phyloP scores from a whole-genome alignment of 2,888 invertebrate genomes.

The Allolobophora icterica region DNA sequence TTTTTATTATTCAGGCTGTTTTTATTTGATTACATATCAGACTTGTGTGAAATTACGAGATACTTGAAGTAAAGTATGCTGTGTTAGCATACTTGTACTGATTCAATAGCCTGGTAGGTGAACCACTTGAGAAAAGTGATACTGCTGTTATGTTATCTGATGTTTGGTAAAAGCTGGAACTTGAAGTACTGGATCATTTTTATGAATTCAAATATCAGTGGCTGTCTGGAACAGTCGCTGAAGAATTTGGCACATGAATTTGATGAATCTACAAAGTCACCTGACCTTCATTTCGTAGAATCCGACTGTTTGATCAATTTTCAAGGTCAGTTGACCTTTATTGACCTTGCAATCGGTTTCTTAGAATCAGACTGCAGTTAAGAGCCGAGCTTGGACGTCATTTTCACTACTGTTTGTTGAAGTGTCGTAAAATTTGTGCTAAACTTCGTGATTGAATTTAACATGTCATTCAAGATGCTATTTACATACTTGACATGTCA shows the following conservation, averaged over 20 bases:
- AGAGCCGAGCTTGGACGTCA: neutral
- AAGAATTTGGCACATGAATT: neutral
- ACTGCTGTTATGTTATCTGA: neutral
- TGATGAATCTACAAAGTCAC: neutral
- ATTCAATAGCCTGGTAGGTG: neutral
- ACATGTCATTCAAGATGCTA: too few species aligned
- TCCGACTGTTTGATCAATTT: too few species aligned
- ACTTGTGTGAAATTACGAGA: neutral
- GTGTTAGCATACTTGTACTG: neutral
- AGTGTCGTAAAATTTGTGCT: too few species aligned
- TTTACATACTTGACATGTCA: too few species aligned
- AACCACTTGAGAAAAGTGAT: neutral
- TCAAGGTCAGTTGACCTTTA: neutral
- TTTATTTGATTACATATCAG: neutral
- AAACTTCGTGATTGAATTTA: too few species aligned
- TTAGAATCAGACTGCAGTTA: neutral
- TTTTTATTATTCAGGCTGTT: neutral
- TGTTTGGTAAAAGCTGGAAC: neutral
- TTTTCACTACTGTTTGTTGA: too few species aligned
- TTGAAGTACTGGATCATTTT: neutral
- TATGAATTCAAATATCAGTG: neutral
- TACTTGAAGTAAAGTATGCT: neutral
- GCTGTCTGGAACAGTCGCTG: neutral
- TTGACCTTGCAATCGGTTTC: neutral
- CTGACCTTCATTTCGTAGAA: too few species aligned